These are phyloP conservation scores for Lichenostomus cassidix DNA, from an alignment of 2,113 vertebrate genomes.

Conservation along the genomic window DNA sequence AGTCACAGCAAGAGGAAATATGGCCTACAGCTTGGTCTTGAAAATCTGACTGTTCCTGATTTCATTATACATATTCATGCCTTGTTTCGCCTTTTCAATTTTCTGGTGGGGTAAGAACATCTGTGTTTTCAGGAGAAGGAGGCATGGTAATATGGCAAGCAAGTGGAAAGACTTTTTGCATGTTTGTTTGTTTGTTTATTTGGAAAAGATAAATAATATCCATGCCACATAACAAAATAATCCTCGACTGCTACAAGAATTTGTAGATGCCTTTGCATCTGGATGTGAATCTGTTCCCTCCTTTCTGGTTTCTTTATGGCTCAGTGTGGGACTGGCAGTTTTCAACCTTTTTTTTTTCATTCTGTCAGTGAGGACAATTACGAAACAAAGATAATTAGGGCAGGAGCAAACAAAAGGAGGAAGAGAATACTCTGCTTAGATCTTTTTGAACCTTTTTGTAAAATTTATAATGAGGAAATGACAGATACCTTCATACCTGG, in stretches of 20 bases:
- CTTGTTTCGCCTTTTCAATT: background rate
- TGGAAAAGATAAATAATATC: constrained; percentile 8
- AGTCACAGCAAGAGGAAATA: background rate
- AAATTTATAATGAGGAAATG: constrained; percentile 89
- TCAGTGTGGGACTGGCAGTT: background rate
- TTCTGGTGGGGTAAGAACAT: constrained; percentile 4
- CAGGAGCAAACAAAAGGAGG: constrained; percentile 75
- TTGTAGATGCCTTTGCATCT: background rate
- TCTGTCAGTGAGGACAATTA: constrained; percentile 65
- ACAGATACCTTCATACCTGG: constrained; percentile 83
- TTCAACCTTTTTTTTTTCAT: constrained; percentile 34
- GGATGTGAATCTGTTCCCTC: background rate
- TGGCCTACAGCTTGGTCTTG: background rate
- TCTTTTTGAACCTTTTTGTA: constrained; percentile 85
- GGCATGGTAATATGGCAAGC: background rate
- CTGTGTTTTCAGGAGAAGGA: background rate
- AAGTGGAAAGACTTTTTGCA: background rate
- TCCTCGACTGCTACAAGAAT: background rate
- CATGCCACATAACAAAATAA: background rate
- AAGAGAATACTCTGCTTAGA: constrained; percentile 81
- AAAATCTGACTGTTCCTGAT: constrained; percentile 11
- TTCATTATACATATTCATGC: background rate
- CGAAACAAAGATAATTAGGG: constrained; percentile 72
- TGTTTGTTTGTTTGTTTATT: background rate
- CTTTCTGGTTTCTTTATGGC: background rate